Base-by-base conservation (phyloP, 2,797 vertebrate genomes). In the Rhabdophis nuchalis region DNA sequence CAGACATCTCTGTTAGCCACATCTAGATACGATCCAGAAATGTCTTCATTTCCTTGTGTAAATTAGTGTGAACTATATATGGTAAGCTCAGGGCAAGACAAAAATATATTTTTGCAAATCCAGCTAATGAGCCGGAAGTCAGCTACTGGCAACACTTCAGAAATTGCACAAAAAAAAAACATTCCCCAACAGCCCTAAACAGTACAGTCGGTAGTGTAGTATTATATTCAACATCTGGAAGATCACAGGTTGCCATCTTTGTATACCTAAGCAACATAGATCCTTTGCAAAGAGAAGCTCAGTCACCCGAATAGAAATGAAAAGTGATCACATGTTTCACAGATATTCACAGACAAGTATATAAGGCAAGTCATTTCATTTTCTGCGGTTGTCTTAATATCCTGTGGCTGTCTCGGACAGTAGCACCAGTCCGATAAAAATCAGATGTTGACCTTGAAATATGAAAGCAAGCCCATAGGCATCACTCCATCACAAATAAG, bases 61-160 rank as follows among this genome's bases (percentile, higher is more conserved):
- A 14, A 82, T 92, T 52, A 53, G 13, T n/a, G 23, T 82, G 72
- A 82, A 41, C 18, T 23, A 77, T 77, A 41, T 46, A 82, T 82
- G 77, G 36, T 23, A 82, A 82, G 9, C 11, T 46, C 41, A 46
- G 4, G 10, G 77, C 41, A 82, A 46, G 41, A 82, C 20, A 82
- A 46, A 82, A 82, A 46, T 82, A 46, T 46, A 9, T 82, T 60
- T 56, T 86, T 32, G 72, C 72, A 91, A 88, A 92, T 77, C n/a
- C 61, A 92, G 93, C 89, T 88, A 68, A 11, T 64, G 89, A 6
- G 52, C 93, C 91, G 82, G 77, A 46, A 46, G 10, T 46, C 77
- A 82, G 77, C 41, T 46, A 25, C 20, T 46, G 41, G 41, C 41
- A 82, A 82, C 4, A 46, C 41, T 82, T 46, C 41, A 11, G 1